Evolutionary conservation across 2,888 invertebrate genomes (phyloP).

Genomic region (Tachina grossa): DNA sequence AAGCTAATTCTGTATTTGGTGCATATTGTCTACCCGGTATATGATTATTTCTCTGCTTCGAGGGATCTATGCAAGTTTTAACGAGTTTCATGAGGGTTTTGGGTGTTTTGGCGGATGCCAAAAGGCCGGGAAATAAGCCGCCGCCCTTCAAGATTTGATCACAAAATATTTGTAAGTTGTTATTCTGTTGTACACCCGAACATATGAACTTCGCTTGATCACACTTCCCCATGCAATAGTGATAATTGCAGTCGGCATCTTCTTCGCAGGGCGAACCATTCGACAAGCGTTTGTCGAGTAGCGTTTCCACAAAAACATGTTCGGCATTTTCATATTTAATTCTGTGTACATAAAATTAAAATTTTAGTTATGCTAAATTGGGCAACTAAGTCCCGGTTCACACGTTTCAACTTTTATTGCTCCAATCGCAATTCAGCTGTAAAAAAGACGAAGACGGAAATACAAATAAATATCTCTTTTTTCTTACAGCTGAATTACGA

Average conservation of each 20-base stretch:
- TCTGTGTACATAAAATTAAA: conserved; percentile 61
- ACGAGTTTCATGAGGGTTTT: conserved; percentile 77
- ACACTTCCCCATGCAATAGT: conserved; percentile 79
- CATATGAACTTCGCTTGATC: conserved; percentile 77
- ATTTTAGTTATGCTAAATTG: neutral
- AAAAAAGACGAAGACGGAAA: too few species aligned
- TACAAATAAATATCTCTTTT: too few species aligned
- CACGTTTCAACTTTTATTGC: too few species aligned
- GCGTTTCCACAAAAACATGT: conserved; percentile 79
- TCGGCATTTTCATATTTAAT: conserved; percentile 81
- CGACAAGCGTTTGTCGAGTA: conserved; percentile 79
- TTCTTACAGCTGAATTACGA: too few species aligned
- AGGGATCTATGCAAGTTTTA: conserved; percentile 79
- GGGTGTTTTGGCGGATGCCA: conserved; percentile 78
- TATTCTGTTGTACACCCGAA: conserved; percentile 80
- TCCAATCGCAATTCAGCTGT: too few species aligned
- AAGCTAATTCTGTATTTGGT: conserved; percentile 78
- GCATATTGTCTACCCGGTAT: conserved; percentile 76
- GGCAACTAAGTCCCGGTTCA: too few species aligned
- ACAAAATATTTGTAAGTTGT: conserved; percentile 81
- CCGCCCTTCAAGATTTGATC: conserved; percentile 78
- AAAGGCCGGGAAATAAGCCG: conserved; percentile 79
- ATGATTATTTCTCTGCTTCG: conserved; percentile 75
- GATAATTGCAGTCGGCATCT: conserved; percentile 78
- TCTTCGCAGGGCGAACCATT: conserved; percentile 77